Evolutionary conservation across 53 echinoderm and acorn worm genomes (phyloP), one percentile per base, ranked within the genome.

Genomic region (Henricia sp.): DNA sequence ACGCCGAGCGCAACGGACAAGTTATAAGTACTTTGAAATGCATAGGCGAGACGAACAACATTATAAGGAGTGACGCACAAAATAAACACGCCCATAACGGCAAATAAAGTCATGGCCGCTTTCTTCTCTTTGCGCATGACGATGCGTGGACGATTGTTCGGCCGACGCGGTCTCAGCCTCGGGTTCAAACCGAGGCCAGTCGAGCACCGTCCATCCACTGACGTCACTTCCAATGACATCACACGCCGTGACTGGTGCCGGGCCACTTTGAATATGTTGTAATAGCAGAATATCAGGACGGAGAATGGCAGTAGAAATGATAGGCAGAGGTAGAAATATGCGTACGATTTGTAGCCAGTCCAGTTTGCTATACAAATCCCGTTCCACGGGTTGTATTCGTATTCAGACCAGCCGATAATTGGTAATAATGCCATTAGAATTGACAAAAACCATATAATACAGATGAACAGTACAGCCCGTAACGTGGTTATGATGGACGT

Each of bases 121-220:
- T 95, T 95, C 78, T 95, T 95, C 52, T 95, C 92, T 50, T 86
- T 92, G 0, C 77, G 65, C 95, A 95, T 95, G 37, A 86, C 73
- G 26, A 85, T 66, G 21, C 84, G 89, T 36, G 77, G 89, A 3
- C 72, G 80, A 14, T 78, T 67, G 19, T 59, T 83, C 19, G 44
- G 26, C 25, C 46, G 25, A 46, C 64, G 63, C 33, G 64, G 33
- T 13, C 80, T 42, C 29, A 4, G 33, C 12, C 63, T 28, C 2
- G 11, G 43, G 46, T 84, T 50, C 12, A 65, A 9, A 19, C 67
- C 68, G 11, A 35, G 50, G 34, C 68, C 68, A 6, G 51, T 88
- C 28, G 82, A 82, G 17, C 85, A 56, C 29, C 74, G 50, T 2
- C 59, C 65, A 36, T 92, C 86, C 51, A 87, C 52, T 23, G 92